Evolutionary conservation across 1,140 invertebrate species (phyloP), one percentile per base, ranked within the genome.

Genomic region (Zaprionus taronus): DNA sequence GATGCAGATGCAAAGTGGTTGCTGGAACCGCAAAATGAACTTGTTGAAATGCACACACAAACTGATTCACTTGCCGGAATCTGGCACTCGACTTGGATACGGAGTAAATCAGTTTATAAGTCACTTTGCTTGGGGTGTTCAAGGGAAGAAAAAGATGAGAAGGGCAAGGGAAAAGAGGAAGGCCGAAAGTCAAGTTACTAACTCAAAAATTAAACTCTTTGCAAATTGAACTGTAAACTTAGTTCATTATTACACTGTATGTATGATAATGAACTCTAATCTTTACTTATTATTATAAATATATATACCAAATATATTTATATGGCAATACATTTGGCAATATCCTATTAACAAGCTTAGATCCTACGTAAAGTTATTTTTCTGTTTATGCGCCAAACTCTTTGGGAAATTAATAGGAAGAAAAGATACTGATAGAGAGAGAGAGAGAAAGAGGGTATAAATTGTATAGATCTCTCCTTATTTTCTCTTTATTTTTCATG

Each of bases 11-110:
- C 7, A 56, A 57, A 17, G 38, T 57, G 22, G 47, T 24, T 60
- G 9, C 31, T 38, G 20, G 49, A 72, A 51, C 65, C 62, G 26
- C 74, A 73, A 80, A 87, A 87, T 87, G 65, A 83, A 83, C 80
- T 83, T 75, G 81, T 79, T 74, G 77, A 80, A 80, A 77, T 81
- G 62, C 74, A 61, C 51, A 69, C 44, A 71, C 47, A 51, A 4
- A 51, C 20, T 51, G 84, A 87, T 84, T 81, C 69, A 81, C 71
- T 73, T 31, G 7, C 11, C 61, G 78, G 77, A 85, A 85, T 85
- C 5, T 24, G 11, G 12, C n/a, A 47, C 26, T 67, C 44, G n/a
- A 53, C 31, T 38, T 57, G 44, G 34, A 0, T 15, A 51, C 9
- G 17, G 41, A 20, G 34, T 61, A 17, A 61, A 68, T 73, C 56